phyloP scores from a whole-genome alignment of 2,888 invertebrate species.

The Caenorhabditis wallacei region DNA sequence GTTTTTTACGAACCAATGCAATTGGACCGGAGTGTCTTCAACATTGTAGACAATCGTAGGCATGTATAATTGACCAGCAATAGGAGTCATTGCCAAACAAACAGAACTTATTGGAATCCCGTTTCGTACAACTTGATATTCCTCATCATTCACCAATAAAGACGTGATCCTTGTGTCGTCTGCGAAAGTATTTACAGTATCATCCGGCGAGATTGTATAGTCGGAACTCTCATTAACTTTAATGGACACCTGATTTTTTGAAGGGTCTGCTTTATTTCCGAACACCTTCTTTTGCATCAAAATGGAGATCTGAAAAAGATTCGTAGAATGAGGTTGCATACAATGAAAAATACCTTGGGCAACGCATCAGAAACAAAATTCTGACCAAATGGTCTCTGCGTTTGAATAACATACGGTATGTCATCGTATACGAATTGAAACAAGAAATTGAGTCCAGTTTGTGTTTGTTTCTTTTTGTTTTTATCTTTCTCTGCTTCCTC shows the following conservation, averaged over 20 bases:
- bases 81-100: not conserved
- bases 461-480: conserved; percentile 25
- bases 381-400: conserved; percentile 24
- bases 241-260: not conserved
- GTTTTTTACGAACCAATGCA: conserved; percentile 50
- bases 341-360: conserved; percentile 5
- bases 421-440: conserved; percentile 35
- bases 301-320: conserved; percentile 35
- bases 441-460: conserved; percentile 19
- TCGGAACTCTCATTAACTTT: not conserved
- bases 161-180: conserved; percentile 10
- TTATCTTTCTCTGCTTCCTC: conserved; percentile 19
- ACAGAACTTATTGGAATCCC: conserved; percentile 6
- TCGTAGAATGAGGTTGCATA: too few relatives aligned
- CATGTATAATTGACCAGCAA: conserved; percentile 14
- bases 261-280: conserved; percentile 3
- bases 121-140: conserved; percentile 11
- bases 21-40: not conserved
- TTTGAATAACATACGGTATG: conserved; percentile 5
- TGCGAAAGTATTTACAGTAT: not conserved
- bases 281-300: conserved; percentile 34
- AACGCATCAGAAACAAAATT: conserved; percentile 5
- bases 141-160: conserved; percentile 12
- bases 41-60: conserved; percentile 22
- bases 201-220: not conserved